Base-by-base conservation (phyloP, 2,888 invertebrate species). In the Seira musarum region DNA sequence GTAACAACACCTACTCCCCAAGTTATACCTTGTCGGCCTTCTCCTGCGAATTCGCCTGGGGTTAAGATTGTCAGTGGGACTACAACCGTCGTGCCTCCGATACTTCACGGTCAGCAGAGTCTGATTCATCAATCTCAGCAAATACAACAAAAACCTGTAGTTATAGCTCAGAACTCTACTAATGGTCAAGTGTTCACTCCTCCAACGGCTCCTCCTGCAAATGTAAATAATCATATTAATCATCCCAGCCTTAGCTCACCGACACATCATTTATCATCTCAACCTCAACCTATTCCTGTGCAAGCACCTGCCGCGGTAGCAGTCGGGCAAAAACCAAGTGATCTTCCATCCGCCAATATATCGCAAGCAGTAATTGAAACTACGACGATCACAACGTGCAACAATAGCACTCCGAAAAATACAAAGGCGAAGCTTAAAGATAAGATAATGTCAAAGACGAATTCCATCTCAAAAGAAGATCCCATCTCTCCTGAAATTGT, bases 151-250 rank as follows among this genome's bases (percentile, higher is more conserved):
- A 71, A 70, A 57, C 46, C 57, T 21, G 61, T 40, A 72, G 63
- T 46, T 1, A 49, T 65, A 2, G 21, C 40, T 21, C 57, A 25
- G 13, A 65, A 46, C 46, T 57, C 69, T 3, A 6, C 21, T 22
- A 67, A 15, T 61, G 73, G 67, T 80, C 80, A 80, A 75, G 70
- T 80, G 74, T 80, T 80, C 80, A 71, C 25, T 30, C 67, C 61
- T 63, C 66, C 71, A 40, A 3, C 53, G 3, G 13, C 53, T 71
- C 66, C 65, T 57, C 71, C 22, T 46, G 25, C 60, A 10, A 22
- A 63, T 72, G 67, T 53, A 35, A 65, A 15, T 49, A 57, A 35
- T 35, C 21, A 67, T 15, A 17, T 67, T 15, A 79, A 79, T 79
- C 79, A 80, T 46, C 74, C 74, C 22, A 80, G 30, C 63, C 19